Conservation (phyloP, 1,140 invertebrate species). For the Aricia agestis region DNA sequence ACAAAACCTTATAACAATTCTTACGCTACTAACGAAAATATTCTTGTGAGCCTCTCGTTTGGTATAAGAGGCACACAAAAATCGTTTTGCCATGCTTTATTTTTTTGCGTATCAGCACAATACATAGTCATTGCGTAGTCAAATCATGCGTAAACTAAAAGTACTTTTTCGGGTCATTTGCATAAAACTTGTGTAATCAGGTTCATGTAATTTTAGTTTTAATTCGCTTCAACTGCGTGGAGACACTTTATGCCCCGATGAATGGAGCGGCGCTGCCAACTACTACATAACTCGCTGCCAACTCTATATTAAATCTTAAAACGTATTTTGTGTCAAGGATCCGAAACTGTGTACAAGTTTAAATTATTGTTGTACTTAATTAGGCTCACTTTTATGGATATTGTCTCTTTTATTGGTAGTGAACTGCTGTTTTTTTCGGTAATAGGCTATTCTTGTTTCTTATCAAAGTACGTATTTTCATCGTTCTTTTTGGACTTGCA, state of each 20-base stretch:
- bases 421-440: neutral
- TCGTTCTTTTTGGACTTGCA: too few species aligned
- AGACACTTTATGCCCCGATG: slow-evolving; percentile 13
- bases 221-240: slow-evolving; percentile 15
- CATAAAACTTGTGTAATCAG: slow-evolving; percentile 7
- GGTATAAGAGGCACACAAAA: too few species aligned
- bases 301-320: slow-evolving; percentile 33
- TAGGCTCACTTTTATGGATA: slow-evolving; percentile 5
- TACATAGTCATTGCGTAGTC: too few species aligned
- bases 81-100: too few species aligned
- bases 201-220: slow-evolving; percentile 16
- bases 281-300: slow-evolving; percentile 29
- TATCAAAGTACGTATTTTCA: too few species aligned
- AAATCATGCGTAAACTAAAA: neutral
- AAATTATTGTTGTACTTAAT: slow-evolving; percentile 14
- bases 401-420: neutral
- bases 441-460: neutral
- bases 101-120: too few species aligned
- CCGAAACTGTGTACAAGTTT: slow-evolving; percentile 10
- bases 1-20: too few species aligned
- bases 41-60: too few species aligned
- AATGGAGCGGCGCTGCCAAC: slow-evolving; percentile 17
- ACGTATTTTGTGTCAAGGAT: slow-evolving; percentile 25
- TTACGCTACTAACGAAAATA: too few species aligned
- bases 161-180: neutral